Percentiles rank a stretch among this genome's conserved stretches.
phyloP scores from a whole-genome alignment of 2,888 invertebrate species.

The Lycaena phlaeas region DNA sequence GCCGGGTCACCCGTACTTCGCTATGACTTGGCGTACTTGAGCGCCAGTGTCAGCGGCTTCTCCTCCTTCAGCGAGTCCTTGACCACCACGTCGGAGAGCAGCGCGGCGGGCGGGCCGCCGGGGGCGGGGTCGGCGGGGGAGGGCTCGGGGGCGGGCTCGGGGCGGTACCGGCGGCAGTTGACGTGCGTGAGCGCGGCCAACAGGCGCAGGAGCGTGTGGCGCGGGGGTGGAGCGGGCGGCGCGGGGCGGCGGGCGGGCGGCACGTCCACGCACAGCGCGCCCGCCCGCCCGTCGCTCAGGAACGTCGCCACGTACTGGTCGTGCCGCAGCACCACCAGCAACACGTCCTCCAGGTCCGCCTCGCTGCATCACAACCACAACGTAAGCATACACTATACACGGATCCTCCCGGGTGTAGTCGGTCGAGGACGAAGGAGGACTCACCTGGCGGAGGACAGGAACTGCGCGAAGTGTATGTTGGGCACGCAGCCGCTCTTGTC shows the following conservation, averaged over 20 bases:
- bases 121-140: no score
- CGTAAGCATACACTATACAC: no score
- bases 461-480: conserved; percentile 64
- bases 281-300: conserved; percentile 65
- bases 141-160: not conserved
- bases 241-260: conserved; percentile 32
- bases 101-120: no score
- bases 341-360: conserved; percentile 80
- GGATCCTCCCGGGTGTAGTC: no score
- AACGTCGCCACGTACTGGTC: conserved; percentile 75
- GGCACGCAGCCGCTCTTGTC: conserved; percentile 71
- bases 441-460: conserved; percentile 61
- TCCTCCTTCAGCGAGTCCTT: conserved; percentile 56
- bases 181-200: conserved; percentile 38
- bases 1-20: conserved; percentile 13
- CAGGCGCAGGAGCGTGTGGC: conserved; percentile 44
- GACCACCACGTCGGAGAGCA: conserved; percentile 40
- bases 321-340: conserved; percentile 73
- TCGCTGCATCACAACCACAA: no score
- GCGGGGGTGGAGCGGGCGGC: conserved; percentile 22
- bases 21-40: conserved; percentile 56
- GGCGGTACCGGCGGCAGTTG: conserved; percentile 16
- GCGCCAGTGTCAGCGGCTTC: conserved; percentile 48
- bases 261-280: conserved; percentile 54
- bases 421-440: no score